Percentiles rank a stretch among this genome's conserved stretches.
Evolutionary conservation across 2,888 invertebrate genomes (phyloP).

Genomic region (Vandiemenella viatica): DNA sequence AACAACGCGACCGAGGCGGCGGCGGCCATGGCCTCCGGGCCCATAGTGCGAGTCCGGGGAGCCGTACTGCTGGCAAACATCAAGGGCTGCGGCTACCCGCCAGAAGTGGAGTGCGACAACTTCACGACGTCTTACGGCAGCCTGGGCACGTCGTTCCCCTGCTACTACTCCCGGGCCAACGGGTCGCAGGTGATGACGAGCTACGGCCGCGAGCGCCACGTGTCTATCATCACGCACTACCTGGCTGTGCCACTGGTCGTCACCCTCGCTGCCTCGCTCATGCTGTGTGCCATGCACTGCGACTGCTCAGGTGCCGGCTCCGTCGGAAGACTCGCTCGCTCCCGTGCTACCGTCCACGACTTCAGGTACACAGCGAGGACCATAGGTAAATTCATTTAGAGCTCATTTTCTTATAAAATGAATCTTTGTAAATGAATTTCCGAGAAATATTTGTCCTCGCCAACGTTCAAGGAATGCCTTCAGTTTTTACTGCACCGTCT

Average conservation of each 20-base stretch:
- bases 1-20: neutral
- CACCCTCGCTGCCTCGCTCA: conserved; percentile 69
- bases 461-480: too few relatives aligned
- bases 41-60: conserved; percentile 30
- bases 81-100: conserved; percentile 73
- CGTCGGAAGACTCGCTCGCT: conserved; percentile 2
- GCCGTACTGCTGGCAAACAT: conserved; percentile 61
- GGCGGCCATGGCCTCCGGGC: conserved; percentile 19
- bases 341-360: conserved; percentile 11
- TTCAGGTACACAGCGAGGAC: too few relatives aligned
- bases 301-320: conserved; percentile 49
- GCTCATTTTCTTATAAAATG: too few relatives aligned
- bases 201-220: conserved; percentile 69
- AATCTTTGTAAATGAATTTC: too few relatives aligned
- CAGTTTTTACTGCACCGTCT: too few relatives aligned
- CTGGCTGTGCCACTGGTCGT: conserved; percentile 72
- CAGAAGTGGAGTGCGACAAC: conserved; percentile 57
- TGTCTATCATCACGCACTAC: conserved; percentile 67
- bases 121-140: conserved; percentile 55
- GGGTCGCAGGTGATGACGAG: conserved; percentile 67
- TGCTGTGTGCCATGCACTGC: conserved; percentile 74
- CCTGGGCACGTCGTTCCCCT: conserved; percentile 49
- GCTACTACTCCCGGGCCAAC: conserved; percentile 49
- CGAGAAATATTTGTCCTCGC: too few relatives aligned
- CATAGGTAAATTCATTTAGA: too few relatives aligned